Percentiles rank a stretch among this genome's conserved stretches.
Conservation (phyloP, 2,113 vertebrate genomes). For the Plectropomus leopardus region DNA sequence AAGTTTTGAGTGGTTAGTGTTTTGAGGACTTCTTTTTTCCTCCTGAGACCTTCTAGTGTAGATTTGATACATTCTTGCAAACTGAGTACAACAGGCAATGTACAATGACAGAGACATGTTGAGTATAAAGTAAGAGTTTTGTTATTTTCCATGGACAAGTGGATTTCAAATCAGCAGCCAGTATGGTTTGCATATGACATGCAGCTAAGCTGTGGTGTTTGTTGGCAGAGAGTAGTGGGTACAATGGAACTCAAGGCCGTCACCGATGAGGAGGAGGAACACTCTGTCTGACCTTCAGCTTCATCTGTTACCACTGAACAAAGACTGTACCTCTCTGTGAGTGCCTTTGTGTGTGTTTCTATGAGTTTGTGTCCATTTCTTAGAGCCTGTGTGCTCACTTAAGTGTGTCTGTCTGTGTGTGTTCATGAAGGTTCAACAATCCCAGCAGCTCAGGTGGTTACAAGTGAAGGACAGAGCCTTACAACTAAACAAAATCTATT, state of each 20-base stretch:
- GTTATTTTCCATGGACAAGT: background rate
- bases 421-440: background rate
- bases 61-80: background rate
- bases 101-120: background rate
- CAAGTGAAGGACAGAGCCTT: background rate
- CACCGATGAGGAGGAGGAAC: background rate
- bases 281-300: conserved; percentile 20
- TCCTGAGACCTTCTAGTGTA: no score
- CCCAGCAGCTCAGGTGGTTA: background rate
- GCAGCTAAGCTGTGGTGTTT: background rate
- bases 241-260: conserved; percentile 7
- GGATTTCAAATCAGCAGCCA: conserved; percentile 1
- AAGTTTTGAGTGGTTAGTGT: background rate
- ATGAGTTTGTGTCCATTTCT: background rate
- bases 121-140: background rate
- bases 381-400: background rate
- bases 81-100: background rate
- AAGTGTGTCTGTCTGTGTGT: background rate
- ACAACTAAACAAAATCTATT: background rate
- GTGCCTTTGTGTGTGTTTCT: background rate
- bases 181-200: background rate
- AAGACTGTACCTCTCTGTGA: background rate
- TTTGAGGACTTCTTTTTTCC: background rate
- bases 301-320: conserved; percentile 15
- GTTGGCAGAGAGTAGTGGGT: background rate